Base-by-base conservation (phyloP, 2,888 invertebrate species). In the Ectemnius lituratus region DNA sequence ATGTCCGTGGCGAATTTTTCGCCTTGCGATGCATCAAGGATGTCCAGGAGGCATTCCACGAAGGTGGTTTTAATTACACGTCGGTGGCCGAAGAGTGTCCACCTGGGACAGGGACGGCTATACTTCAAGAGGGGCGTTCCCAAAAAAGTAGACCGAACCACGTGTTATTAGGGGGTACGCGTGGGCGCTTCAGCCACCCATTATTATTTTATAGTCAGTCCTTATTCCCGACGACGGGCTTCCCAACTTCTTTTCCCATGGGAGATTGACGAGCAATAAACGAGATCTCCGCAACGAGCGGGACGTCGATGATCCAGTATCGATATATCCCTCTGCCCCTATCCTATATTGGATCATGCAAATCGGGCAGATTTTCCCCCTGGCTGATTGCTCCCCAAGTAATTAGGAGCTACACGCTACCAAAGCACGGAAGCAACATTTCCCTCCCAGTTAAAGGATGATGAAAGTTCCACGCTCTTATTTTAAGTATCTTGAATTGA, bases 31-130 rank as follows among this genome's bases (percentile, higher is more conserved):
- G 18, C 52, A 57, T 45, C n/a, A 20, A 13, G 45, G 28, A 52
- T 27, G 16, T 46, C n/a, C 60, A 45, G 47, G 61, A 64, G 70
- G 70, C 73, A 62, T 72, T 58, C 62, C 79, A 70, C 47, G 79
- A 59, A 80, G 81, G 81, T 78, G 80, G 82, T 82, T 82, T 82
- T 82, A 82, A 82, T 82, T 80, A 82, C 74, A 82, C 78, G 70
- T 79, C 77, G 72, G 65, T 71, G 59, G 69, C 68, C 56, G 46
- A 57, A 63, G 56, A 70, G 61, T 77, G 46, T 67, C 72, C 69
- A 62, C 69, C 71, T 62, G 59, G 70, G 16, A 14, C 47, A 56
- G 66, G 60, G 70, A 56, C 47, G n/a, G 47, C 47, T 14, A 16
- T 52, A 28, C 60, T 67, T 57, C 68, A 49, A 45, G 61, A 27